Percentiles rank a stretch among this genome's conserved stretches.
These are phyloP conservation scores for Austrolebias charrua DNA, from an alignment of 2,797 vertebrate species.

Conservation along the genomic window DNA sequence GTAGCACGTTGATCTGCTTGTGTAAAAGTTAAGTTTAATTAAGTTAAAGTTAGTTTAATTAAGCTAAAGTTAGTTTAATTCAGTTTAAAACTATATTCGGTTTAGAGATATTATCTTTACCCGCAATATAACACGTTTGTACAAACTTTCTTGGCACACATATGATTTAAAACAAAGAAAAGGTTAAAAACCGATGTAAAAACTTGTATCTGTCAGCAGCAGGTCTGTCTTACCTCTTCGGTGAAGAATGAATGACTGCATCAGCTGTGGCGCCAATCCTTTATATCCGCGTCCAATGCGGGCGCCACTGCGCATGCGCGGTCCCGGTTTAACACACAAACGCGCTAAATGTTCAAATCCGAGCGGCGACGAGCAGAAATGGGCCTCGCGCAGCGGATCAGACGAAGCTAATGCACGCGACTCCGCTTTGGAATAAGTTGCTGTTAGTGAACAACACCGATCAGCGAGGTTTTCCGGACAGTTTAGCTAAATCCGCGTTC, in stretches of 20 bases:
- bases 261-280: slow-evolving; percentile 97
- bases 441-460: rapidly evolving
- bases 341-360: slow-evolving; percentile 66
- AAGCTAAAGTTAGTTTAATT: too few species aligned
- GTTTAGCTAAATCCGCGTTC: background rate
- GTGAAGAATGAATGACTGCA: slow-evolving; percentile 76
- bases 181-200: background rate
- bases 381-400: rapidly evolving
- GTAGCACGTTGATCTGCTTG: rapidly evolving
- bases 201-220: rapidly evolving
- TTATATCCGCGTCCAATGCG: slow-evolving; percentile 81
- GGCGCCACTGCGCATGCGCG: slow-evolving; percentile 84
- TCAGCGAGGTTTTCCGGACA: background rate
- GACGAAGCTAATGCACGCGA: rapidly evolving
- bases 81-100: too few species aligned
- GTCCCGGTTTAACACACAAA: slow-evolving; percentile 59
- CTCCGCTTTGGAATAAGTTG: rapidly evolving
- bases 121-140: rapidly evolving
- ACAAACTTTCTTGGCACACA: too few species aligned
- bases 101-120: background rate
- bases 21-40: background rate
- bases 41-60: background rate
- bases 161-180: too few species aligned
- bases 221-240: slow-evolving; percentile 58
- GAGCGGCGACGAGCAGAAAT: background rate